phyloP scores from a whole-genome alignment of 1,140 invertebrate species.

The Bombus soroeensis region DNA sequence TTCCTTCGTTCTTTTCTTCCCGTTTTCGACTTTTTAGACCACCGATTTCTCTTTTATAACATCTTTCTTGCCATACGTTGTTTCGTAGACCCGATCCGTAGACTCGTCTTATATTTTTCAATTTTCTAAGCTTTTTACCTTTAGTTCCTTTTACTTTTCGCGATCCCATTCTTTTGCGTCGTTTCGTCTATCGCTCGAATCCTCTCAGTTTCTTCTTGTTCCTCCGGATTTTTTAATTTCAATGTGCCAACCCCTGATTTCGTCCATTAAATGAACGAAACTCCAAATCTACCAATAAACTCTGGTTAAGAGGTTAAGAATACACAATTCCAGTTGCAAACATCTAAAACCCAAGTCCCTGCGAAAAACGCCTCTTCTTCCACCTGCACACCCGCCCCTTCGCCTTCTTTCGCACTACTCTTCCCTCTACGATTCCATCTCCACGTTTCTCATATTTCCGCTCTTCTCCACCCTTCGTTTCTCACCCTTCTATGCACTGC shows the following conservation, averaged over 20 bases:
- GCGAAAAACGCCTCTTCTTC: not conserved
- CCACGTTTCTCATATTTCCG: not conserved
- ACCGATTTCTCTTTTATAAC: not conserved
- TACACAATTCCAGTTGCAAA: not conserved
- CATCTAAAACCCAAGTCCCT: not conserved
- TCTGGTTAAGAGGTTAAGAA: too few relatives aligned
- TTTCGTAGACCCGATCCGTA: not conserved
- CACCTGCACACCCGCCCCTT: not conserved
- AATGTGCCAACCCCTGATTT: too few relatives aligned
- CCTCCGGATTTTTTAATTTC: too few relatives aligned
- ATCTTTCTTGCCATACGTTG: not conserved
- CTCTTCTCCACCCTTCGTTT: constrained; percentile 2
- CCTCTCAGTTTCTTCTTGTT: too few relatives aligned
- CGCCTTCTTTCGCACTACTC: not conserved
- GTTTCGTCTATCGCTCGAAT: not conserved
- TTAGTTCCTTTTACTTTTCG: not conserved
- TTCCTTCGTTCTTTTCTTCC: not conserved
- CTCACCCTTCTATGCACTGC: constrained; percentile 26
- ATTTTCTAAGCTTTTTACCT: not conserved
- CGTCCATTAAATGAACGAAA: too few relatives aligned
- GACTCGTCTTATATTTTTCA: not conserved
- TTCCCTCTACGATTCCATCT: not conserved
- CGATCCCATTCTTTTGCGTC: too few relatives aligned
- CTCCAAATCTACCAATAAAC: too few relatives aligned
- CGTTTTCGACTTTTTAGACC: not conserved